Conservation (phyloP, 2,888 invertebrate genomes). For the Lottia scabra region DNA sequence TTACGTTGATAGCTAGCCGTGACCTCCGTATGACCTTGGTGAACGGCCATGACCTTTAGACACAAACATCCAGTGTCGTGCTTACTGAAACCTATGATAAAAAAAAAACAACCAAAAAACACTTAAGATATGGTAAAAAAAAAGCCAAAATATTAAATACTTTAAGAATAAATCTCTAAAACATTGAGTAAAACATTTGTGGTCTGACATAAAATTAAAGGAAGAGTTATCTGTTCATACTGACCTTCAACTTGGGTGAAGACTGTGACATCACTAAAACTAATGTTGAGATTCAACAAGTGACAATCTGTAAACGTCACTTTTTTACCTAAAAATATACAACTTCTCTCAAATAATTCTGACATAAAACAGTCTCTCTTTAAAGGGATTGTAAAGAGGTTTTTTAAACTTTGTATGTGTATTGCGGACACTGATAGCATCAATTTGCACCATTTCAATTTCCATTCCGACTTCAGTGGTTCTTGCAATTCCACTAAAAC, state of each 20-base stretch:
- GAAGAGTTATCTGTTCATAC: conserved; percentile 12
- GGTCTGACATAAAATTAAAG: background rate
- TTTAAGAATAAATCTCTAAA: no score
- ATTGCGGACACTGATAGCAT: no score
- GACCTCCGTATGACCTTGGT: conserved; percentile 64
- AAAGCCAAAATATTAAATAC: no score
- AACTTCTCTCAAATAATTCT: no score
- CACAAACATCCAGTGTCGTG: conserved; percentile 54
- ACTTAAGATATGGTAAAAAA: no score
- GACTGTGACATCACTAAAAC: conserved; percentile 52
- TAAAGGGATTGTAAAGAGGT: no score
- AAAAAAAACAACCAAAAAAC: no score
- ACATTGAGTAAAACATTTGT: background rate
- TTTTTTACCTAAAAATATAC: conserved; percentile 34
- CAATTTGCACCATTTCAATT: no score
- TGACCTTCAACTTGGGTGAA: conserved; percentile 47
- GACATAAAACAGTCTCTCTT: no score
- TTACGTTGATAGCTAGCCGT: conserved; percentile 51
- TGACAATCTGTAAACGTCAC: conserved; percentile 57
- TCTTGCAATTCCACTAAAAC: no score
- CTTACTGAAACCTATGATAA: conserved; percentile 5
- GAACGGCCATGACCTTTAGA: conserved; percentile 55
- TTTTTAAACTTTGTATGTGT: no score
- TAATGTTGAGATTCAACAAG: conserved; percentile 52
- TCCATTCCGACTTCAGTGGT: no score